phyloP scores from a whole-genome alignment of 1,140 invertebrate genomes.

The Elymnias hypermnestra region DNA sequence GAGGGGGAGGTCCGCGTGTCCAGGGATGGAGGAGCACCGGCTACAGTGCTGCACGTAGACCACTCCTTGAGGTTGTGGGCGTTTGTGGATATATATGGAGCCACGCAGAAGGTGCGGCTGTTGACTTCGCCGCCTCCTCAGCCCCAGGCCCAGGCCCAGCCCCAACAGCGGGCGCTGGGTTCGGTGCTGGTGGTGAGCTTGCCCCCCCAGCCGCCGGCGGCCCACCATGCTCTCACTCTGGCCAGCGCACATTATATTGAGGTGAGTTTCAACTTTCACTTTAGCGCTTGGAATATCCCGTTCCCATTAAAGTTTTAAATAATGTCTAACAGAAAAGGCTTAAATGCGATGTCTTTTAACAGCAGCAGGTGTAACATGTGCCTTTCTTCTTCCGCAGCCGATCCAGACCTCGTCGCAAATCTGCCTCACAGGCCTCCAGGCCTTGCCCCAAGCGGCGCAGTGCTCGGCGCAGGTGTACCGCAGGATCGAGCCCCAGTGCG shows the following conservation, averaged over 20 bases:
- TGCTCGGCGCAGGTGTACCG: constrained; percentile 30
- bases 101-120: constrained; percentile 87
- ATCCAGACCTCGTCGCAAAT: constrained; percentile 40
- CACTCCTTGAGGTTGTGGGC: constrained; percentile 93
- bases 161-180: constrained; percentile 49
- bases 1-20: constrained; percentile 92
- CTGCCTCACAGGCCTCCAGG: constrained; percentile 37
- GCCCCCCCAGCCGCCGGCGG: too few relatives aligned
- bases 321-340: too few relatives aligned
- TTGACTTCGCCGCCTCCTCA: constrained; percentile 49
- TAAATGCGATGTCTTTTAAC: too few relatives aligned
- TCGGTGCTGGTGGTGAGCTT: too few relatives aligned
- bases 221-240: constrained; percentile 49
- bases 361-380: too few relatives aligned
- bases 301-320: neutral
- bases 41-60: constrained; percentile 96
- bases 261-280: constrained; percentile 32
- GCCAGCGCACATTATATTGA: constrained; percentile 67
- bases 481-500: constrained; percentile 34
- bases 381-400: constrained; percentile 32
- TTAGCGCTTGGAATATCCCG: neutral
- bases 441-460: constrained; percentile 33
- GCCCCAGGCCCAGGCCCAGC: constrained; percentile 47
- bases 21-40: constrained; percentile 88
- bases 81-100: constrained; percentile 97